A percentile compares a stretch with the other conserved stretches of the same genome.
phyloP scores from a whole-genome alignment of 2,797 vertebrate species.

The Dicrostonyx torquatus region DNA sequence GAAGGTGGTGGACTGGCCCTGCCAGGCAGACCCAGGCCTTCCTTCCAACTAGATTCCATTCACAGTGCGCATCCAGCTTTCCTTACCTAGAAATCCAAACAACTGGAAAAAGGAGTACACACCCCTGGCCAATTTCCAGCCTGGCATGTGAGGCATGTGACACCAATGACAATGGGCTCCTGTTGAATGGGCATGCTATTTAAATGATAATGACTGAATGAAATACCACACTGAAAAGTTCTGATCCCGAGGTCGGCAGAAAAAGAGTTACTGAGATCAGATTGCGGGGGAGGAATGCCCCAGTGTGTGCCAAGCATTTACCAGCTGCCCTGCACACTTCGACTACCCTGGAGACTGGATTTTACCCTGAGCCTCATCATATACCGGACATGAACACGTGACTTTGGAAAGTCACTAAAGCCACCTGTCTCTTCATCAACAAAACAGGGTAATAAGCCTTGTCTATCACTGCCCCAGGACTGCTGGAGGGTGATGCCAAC shows the following conservation, averaged over 20 bases:
- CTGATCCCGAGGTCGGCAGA: neutral
- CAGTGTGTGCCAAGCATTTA: neutral
- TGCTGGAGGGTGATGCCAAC: constrained; percentile 45
- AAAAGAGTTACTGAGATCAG: neutral
- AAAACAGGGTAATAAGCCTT: neutral
- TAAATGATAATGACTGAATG: neutral
- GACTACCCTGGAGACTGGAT: constrained; percentile 17
- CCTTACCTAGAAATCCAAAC: constrained; percentile 52
- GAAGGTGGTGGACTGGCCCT: constrained; percentile 21
- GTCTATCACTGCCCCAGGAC: constrained; percentile 16
- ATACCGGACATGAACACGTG: neutral
- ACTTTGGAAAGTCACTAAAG: constrained; percentile 63
- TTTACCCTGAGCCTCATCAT: constrained; percentile 11
- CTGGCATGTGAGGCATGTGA: neutral
- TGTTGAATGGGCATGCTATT: neutral
- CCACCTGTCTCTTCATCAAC: constrained; percentile 70
- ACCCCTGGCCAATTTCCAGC: neutral
- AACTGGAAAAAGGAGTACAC: neutral
- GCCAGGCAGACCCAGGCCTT: neutral
- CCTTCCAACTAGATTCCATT: constrained; percentile 32
- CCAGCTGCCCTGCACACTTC: neutral
- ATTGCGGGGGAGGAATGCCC: neutral
- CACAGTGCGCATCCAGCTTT: neutral
- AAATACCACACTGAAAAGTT: neutral
- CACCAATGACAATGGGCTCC: neutral